Conservation (phyloP, 2,888 invertebrate genomes). For the Chloromyia formosa region DNA sequence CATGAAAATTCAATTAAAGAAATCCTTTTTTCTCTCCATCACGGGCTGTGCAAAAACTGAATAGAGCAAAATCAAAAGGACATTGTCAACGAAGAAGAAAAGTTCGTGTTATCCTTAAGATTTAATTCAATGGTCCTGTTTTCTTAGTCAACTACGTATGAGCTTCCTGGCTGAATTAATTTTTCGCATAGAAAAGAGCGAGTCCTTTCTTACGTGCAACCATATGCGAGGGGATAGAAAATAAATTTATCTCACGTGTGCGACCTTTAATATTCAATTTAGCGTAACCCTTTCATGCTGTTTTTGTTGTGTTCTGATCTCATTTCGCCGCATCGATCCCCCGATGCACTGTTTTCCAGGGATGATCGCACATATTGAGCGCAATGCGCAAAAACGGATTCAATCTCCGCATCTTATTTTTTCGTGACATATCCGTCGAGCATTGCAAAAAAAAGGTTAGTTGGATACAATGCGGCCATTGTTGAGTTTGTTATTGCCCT, state of each 20-base stretch:
- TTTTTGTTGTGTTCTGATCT: conserved; percentile 42
- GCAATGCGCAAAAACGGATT: conserved; percentile 41
- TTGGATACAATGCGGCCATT: conserved; percentile 36
- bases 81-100: conserved; percentile 28
- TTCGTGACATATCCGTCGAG: conserved; percentile 13
- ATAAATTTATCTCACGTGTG: conserved; percentile 51
- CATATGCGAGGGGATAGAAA: conserved; percentile 17
- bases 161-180: background rate
- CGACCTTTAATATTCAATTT: conserved; percentile 51
- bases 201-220: background rate
- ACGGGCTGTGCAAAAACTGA: conserved; percentile 20
- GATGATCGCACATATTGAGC: conserved; percentile 32
- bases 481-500: conserved; percentile 46
- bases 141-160: background rate
- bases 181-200: conserved; percentile 11
- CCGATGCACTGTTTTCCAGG: conserved; percentile 29
- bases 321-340: conserved; percentile 40
- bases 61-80: conserved; percentile 27
- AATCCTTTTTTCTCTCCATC: conserved; percentile 25
- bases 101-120: conserved; percentile 30
- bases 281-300: conserved; percentile 48
- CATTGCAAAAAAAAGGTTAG: conserved; percentile 37
- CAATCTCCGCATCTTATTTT: background rate
- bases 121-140: background rate
- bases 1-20: conserved; percentile 50